Base-by-base conservation (phyloP, 1,140 invertebrate species). In the Penaeus japonicus region DNA sequence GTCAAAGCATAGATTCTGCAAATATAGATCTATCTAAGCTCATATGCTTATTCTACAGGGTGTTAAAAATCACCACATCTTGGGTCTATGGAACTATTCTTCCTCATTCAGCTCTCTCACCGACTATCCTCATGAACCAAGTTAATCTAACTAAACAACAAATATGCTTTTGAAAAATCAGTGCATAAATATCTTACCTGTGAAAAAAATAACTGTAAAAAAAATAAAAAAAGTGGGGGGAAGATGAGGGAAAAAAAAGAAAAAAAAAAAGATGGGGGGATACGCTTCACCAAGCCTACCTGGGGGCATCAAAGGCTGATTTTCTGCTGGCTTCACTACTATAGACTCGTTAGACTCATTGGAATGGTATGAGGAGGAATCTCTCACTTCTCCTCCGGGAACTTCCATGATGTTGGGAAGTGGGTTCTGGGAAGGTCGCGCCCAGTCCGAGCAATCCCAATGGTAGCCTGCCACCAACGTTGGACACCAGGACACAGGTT, bases 381-480 rank as follows among this genome's bases (percentile, higher is more conserved):
- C 97, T 54, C 96, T 96, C 84, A 97, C 95, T 94, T 98, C 97
- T 91, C 96, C 96, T 91, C 96, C 96, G 89, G 97, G 96, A 90
- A 98, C 96, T 93, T 97, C 96, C 85, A 97, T 97, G 92, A 98
- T 98, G 92, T 98, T 97, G 80, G 97, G 96, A 91, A 98, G 93
- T 88, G 96, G 96, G 92, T 96, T 95, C 93, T 96, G 96, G 92
- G 95, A 95, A 91, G 95, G 95, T 85, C 96, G 94, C 90, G 96
- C 96, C 97, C 97, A 98, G 94, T 98, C 97, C 90, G 97, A 98
- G 92, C 97, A 98, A 93, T 98, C 97, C 97, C 97, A 98, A 94
- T 98, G 97, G 93, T 98, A 98, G 92, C 96, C 96, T 95, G 90
- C 35, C 89, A 91, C 87, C 89, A n/a, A 89, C 83, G 53, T 85